Base-by-base conservation (phyloP, 2,888 invertebrate genomes). In the Spatulosminthurus flaviceps region DNA sequence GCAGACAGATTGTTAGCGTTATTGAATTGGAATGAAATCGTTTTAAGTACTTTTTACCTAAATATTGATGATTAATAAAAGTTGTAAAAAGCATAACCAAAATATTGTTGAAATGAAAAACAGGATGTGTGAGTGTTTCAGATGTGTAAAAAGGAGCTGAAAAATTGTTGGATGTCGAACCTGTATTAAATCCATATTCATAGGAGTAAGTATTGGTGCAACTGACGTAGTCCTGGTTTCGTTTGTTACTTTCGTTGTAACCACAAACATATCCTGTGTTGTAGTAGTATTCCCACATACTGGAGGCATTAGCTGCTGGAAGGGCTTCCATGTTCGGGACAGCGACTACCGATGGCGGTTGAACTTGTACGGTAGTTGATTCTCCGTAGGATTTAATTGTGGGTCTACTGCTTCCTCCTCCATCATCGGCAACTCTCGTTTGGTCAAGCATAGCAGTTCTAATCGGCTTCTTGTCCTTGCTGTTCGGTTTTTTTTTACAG, bases 181-280 rank as follows among this genome's bases (percentile, higher is more conserved):
- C 75, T 22, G 28, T 64, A 29, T 75, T 75, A 22, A 28, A 75
- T 7, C 75, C 75, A 11, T 22, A n/a, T 9, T 60, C 61, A 26
- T 75, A 75, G 7, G 61, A 61, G 26, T 75, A 75, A 28, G 51
- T 64, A 21, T 60, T 61, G 1, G 61, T 75, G n/a, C 29, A 19
- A 21, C 28, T 21, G 26, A 61, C 34, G n/a, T 75, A 75, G 1
- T 75, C 75, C n/a, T 11, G 13, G 29, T 75, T 75, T n/a, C 21
- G 9, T 5, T 28, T 24, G 61, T 61, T 75, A 34, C 75, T 75
- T 19, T 75, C 64, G 34, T 75, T 75, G 34, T 51, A 75, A 16
- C 75, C 75, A 19, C 34, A n/a, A 21, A 29, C 19, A 21, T 29
- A 75, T 1, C 75, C 75, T 0, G 29, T n/a, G 11, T 29, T 28